Base-by-base conservation (phyloP, 2,113 vertebrate genomes). In the Apeltes quadracus region DNA sequence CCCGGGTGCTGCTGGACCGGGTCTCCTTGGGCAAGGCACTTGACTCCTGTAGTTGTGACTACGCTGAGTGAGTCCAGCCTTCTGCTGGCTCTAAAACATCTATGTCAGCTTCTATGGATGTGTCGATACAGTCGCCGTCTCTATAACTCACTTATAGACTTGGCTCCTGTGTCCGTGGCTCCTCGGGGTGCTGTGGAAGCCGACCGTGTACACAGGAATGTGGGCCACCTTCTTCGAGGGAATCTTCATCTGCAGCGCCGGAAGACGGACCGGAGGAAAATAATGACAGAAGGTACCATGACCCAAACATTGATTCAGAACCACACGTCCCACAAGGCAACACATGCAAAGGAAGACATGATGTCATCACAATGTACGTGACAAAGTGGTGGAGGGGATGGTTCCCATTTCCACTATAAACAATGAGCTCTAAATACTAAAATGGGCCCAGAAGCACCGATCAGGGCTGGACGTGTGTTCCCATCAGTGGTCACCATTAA, bases 211-310 rank as follows among this genome's bases (percentile, higher is more conserved):
- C 62, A 99, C 96, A 0, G 97, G 97, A 80, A 98, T 98, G 81
- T 98, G 97, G 13, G 95, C 96, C 84, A 96, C 88, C 93, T 98
- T 98, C 93, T 98, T 98, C 3, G 96, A 96, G 57, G 97, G 97
- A 70, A 98, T 95, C 94, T 97, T 98, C 94, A 99, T 97, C 97
- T 99, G 89, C 16, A 71, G 70, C 20, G 65, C 3, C 69, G 36
- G 27, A 61, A 48, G 67, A 29, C 6, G 51, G 10, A 48, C 11
- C 44, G 7, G 39, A 76, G 27, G 1, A 27, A 29, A 20, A 66
- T 3, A 57, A 13, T 27, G 34, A 72, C 32, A 34, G 32, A 29
- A 29, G 5, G 2, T 29, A 29, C 29, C 29, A 29, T 16, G 74
- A 61, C 77, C 79, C 73, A 85, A n/a, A n/a, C n/a, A n/a, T n/a